Percentiles rank a stretch among this genome's conserved stretches.
These are phyloP conservation scores for Psittacus erithacus DNA, from an alignment of 2,113 vertebrate genomes.

Conservation along the genomic window DNA sequence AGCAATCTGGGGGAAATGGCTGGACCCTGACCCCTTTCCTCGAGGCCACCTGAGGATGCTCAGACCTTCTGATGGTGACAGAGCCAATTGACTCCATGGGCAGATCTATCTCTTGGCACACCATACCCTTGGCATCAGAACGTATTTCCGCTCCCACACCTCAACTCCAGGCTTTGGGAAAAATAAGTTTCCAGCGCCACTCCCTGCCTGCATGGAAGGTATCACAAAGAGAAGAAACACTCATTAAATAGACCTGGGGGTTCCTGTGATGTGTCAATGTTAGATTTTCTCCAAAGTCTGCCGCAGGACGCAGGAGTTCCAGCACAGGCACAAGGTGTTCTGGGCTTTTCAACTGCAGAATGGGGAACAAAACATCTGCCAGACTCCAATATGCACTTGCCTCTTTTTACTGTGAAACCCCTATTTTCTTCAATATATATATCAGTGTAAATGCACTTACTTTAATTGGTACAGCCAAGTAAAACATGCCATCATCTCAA, in stretches of 20 bases:
- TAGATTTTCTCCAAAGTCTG: background rate
- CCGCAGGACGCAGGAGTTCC: background rate
- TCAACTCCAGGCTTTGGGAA: background rate
- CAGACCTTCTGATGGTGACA: accelerated
- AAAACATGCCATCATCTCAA: background rate
- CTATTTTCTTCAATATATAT: accelerated
- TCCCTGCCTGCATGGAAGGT: background rate
- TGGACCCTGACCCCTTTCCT: background rate
- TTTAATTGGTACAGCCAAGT: background rate
- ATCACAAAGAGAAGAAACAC: accelerated
- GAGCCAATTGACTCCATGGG: background rate
- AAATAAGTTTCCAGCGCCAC: background rate
- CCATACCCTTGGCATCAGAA: background rate
- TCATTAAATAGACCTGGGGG: background rate
- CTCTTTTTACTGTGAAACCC: background rate
- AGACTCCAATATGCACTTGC: background rate
- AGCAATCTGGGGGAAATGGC: accelerated
- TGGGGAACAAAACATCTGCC: background rate
- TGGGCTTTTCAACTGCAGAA: background rate
- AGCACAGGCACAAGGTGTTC: accelerated
- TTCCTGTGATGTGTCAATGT: accelerated
- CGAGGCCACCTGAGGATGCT: accelerated
- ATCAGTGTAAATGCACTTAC: background rate
- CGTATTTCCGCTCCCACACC: background rate
- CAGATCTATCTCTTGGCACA: background rate